A percentile compares a stretch with the other conserved stretches of the same genome.
Conservation (phyloP, 2,113 vertebrate genomes). For the Prunella fulvescens region DNA sequence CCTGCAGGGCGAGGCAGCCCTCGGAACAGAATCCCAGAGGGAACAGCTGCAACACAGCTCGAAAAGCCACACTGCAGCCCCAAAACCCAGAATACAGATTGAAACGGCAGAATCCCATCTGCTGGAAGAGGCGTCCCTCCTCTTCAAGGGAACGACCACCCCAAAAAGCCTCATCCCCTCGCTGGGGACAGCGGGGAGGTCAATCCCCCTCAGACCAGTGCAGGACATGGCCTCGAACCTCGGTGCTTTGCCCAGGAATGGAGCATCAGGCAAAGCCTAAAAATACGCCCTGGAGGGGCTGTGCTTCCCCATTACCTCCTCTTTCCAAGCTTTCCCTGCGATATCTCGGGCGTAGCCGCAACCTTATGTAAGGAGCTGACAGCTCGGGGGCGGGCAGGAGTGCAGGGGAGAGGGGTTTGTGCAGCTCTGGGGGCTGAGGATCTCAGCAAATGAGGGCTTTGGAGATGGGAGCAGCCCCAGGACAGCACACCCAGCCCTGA, state of each 20-base stretch:
- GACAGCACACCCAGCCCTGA: rapidly evolving
- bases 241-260: rapidly evolving
- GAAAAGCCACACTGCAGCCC: neutral
- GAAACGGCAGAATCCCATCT: neutral
- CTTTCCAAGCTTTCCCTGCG: neutral
- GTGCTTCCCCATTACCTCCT: neutral
- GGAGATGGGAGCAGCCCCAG: neutral
- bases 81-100: neutral
- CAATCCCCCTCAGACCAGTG: rapidly evolving
- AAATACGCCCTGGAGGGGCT: neutral
- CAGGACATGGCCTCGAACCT: rapidly evolving
- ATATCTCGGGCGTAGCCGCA: neutral
- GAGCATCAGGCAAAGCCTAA: neutral
- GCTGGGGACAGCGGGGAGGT: rapidly evolving
- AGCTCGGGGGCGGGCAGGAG: constrained; percentile 18
- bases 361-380: constrained; percentile 51
- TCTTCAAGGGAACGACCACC: neutral
- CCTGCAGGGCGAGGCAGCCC: neutral
- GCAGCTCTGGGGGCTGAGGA: neutral
- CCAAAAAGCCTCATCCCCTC: neutral
- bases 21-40: neutral
- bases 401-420: neutral
- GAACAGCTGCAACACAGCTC: neutral
- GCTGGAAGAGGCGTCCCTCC: neutral
- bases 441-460: neutral